Base-by-base conservation (phyloP, 2,797 vertebrate genomes). In the Pipistrellus pipistrellus region DNA sequence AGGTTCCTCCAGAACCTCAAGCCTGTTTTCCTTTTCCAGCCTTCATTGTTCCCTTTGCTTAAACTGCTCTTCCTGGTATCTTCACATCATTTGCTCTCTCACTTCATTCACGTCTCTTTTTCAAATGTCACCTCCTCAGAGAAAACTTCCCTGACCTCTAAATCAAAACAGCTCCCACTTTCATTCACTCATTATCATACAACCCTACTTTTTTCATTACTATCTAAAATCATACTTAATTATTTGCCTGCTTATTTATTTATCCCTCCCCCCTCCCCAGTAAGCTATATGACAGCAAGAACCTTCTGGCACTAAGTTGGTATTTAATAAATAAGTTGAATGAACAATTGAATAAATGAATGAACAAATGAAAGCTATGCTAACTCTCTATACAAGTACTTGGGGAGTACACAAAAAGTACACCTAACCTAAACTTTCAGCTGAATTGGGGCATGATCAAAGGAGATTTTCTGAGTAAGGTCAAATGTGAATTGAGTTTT, bases 291-390 rank as follows among this genome's bases (percentile, higher is more conserved):
- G 51, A 77, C 10, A 92, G 4, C 8, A 96, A 18, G 20, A 93
- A 82, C 2, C 59, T 94, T 93, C 76, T 55, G 84, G 68, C 8
- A 64, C 44, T 44, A 59, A 66, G 5, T 57, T 13, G 12, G 27
- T 92, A 86, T 9, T 85, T 88, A 55, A 87, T 55, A 88, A 78
- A 85, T 51, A 94, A 46, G 94, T 86, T 66, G 15, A 90, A 57
- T 91, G 69, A 72, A 55, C 57, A 10, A 32, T 13, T 80, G 2
- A 90, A 57, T 72, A 59, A 55, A 21, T 84, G 20, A 93, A 86
- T 84, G 18, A 86, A 44, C 10, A 88, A 92, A 92, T 12, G n/a
- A 73, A 72, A 55, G 4, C 3, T 59, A 21, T 32, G 53, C 35
- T 30, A 91, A 14, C 3, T 84, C 30, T 90, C 23, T n/a, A 38